These are phyloP conservation scores for Orchesellides sinensis DNA, from an alignment of 2,888 invertebrate species.

Conservation along the genomic window DNA sequence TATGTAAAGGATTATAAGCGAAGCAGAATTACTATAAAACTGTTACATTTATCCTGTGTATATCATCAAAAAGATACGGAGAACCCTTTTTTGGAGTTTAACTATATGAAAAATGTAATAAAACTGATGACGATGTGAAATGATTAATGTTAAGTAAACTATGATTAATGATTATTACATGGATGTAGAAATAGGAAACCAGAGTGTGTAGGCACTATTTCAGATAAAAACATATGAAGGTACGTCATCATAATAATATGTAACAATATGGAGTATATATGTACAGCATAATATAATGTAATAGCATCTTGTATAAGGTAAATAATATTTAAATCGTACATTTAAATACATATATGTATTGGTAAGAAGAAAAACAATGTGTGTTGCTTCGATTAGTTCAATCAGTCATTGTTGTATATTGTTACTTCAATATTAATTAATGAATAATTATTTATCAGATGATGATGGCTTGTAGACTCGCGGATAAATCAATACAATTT, in stretches of 20 bases:
- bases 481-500: constrained; percentile 59
- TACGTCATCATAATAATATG: background rate
- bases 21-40: no score
- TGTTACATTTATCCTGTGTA: constrained; percentile 14
- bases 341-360: background rate
- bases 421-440: constrained; percentile 42
- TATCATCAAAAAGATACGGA: constrained; percentile 9
- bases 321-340: background rate
- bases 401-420: constrained; percentile 59
- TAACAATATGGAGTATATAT: background rate
- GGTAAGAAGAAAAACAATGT: no score
- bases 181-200: background rate
- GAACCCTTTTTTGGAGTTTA: constrained; percentile 16
- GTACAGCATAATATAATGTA: background rate
- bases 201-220: constrained; percentile 10
- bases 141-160: background rate
- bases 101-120: background rate
- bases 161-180: background rate
- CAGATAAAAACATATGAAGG: background rate
- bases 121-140: background rate
- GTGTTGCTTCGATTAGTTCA: constrained; percentile 29
- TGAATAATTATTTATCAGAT: constrained; percentile 51
- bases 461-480: constrained; percentile 64
- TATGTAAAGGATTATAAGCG: no score
- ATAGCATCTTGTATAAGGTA: constrained; percentile 1